phyloP scores from a whole-genome alignment of 2,797 vertebrate genomes.

The Anabas testudineus region DNA sequence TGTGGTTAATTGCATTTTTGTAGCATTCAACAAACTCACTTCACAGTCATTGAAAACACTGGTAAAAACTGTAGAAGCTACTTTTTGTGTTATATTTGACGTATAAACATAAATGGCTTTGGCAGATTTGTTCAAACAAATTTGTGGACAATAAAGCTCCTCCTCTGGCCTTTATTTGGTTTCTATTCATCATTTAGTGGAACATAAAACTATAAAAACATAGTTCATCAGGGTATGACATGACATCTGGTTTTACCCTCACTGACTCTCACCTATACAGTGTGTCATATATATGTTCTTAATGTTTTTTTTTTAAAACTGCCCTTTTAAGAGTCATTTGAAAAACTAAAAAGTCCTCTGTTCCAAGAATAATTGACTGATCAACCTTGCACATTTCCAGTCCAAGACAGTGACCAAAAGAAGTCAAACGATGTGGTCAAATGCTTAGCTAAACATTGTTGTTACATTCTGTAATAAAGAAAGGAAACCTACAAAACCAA shows the following conservation, averaged over 20 bases:
- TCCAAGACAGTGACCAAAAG: slow-evolving; percentile 66
- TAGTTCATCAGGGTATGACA: slow-evolving; percentile 21
- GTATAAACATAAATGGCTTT: not conserved
- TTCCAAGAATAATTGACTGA: slow-evolving; percentile 73
- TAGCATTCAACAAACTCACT: not conserved
- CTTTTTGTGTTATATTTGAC: slow-evolving; percentile 5
- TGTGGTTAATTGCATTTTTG: slow-evolving; percentile 5
- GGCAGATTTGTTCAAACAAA: not conserved
- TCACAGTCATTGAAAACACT: not conserved
- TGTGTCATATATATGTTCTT: slow-evolving; percentile 37
- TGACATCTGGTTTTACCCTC: slow-evolving; percentile 65
- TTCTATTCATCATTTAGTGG: slow-evolving; percentile 27
- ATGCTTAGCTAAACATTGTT: slow-evolving; percentile 77
- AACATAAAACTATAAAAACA: slow-evolving; percentile 54
- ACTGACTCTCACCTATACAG: slow-evolving; percentile 33
- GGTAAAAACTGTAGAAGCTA: not conserved
- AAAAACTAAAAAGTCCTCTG: slow-evolving; percentile 35
- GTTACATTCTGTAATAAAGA: slow-evolving; percentile 75
- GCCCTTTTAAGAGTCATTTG: slow-evolving; percentile 35
- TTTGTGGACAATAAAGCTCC: slow-evolving; percentile 10
- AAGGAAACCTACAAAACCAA: slow-evolving; percentile 75
- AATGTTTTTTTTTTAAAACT: slow-evolving; percentile 7
- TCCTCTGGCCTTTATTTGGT: slow-evolving; percentile 7
- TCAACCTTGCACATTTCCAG: slow-evolving; percentile 71
- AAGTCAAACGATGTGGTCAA: slow-evolving; percentile 67